Conservation (phyloP, 2,113 vertebrate species). For the Eudyptes chrysolophus region DNA sequence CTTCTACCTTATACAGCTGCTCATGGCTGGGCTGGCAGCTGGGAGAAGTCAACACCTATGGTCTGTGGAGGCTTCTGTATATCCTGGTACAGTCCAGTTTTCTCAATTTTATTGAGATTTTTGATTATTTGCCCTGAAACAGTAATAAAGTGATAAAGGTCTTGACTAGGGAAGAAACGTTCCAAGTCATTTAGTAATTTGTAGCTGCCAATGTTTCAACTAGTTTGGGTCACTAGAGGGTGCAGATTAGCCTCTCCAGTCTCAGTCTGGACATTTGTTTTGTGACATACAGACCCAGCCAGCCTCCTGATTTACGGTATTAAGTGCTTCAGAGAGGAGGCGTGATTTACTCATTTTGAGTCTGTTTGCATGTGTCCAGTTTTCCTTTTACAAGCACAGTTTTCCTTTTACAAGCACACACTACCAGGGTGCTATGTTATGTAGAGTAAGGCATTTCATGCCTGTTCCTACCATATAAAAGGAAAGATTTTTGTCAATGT, state of each 20-base stretch:
- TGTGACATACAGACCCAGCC: background rate
- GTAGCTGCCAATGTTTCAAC: background rate
- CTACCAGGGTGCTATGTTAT: background rate
- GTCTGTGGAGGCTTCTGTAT: background rate
- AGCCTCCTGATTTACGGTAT: background rate
- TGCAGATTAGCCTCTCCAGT: conserved; percentile 52
- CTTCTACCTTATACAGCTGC: background rate
- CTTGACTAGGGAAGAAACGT: background rate
- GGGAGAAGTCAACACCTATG: background rate
- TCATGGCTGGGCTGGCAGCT: background rate
- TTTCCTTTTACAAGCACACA: background rate
- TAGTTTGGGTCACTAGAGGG: conserved; percentile 55
- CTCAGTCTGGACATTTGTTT: background rate
- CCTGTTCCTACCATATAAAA: background rate
- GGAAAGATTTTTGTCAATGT: background rate
- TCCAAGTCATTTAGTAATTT: background rate
- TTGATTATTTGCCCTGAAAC: background rate
- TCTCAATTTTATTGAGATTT: background rate
- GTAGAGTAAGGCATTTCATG: background rate
- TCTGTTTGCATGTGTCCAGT: background rate
- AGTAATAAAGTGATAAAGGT: background rate
- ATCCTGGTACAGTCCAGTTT: background rate
- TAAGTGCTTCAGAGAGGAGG: background rate
- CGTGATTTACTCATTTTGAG: background rate
- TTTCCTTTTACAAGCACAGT: background rate